A percentile compares a stretch with the other conserved stretches of the same genome.
These are phyloP conservation scores for Agrotis clavis DNA, from an alignment of 2,888 invertebrate species.

Conservation along the genomic window DNA sequence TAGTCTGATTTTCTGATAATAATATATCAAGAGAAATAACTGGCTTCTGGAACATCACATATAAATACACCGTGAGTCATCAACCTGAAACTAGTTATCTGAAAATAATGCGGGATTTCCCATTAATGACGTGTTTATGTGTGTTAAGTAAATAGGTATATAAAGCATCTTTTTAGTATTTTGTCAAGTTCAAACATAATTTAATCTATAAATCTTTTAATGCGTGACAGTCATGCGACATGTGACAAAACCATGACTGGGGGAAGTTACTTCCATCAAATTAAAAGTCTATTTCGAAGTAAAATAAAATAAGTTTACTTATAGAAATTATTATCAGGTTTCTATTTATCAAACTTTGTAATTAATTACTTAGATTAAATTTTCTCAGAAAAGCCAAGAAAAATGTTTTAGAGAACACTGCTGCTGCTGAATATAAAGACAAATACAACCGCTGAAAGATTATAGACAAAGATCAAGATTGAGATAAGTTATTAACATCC, in stretches of 20 bases:
- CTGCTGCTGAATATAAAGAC: too few species aligned
- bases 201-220: constrained; percentile 15
- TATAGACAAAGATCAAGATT: too few species aligned
- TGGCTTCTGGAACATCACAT: too few species aligned
- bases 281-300: constrained; percentile 3
- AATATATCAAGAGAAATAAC: too few species aligned
- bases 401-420: too few species aligned
- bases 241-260: constrained; percentile 19
- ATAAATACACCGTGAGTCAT: not conserved
- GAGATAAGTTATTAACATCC: too few species aligned
- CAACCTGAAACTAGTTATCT: constrained; percentile 1
- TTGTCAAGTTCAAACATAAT: constrained; percentile 10
- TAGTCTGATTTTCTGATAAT: not conserved
- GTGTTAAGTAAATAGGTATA: not conserved
- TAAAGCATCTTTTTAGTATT: not conserved
- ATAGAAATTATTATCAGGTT: not conserved
- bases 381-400: not conserved
- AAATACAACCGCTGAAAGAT: too few species aligned
- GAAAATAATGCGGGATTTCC: constrained; percentile 11
- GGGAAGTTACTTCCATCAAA: constrained; percentile 6
- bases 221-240: constrained; percentile 24
- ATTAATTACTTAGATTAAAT: constrained; percentile 3
- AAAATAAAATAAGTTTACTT: constrained; percentile 13
- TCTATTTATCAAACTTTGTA: not conserved
- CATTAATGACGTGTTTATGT: not conserved